These are phyloP conservation scores for Aphaenogaster floridana DNA, from an alignment of 1,140 invertebrate genomes.

Conservation along the genomic window DNA sequence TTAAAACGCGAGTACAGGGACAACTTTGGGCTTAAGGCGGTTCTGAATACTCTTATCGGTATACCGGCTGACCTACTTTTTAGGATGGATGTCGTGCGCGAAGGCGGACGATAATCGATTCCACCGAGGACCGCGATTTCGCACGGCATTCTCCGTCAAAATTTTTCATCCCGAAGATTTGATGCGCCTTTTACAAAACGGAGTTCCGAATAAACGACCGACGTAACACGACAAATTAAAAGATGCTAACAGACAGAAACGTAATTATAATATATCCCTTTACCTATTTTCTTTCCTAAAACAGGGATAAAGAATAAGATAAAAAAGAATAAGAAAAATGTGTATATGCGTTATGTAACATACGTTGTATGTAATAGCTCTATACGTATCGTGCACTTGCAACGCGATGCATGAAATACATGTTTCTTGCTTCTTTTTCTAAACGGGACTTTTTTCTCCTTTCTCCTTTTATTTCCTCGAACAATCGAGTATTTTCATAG, in stretches of 20 bases:
- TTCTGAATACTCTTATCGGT: conserved; percentile 1
- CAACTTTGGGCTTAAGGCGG: conserved; percentile 22
- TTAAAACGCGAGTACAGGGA: conserved; percentile 26
- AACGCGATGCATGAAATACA: neutral
- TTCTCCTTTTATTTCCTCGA: neutral
- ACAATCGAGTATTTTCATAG: neutral
- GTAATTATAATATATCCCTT: neutral
- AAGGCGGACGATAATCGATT: conserved; percentile 44
- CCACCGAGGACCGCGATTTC: conserved; percentile 19
- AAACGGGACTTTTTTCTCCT: neutral
- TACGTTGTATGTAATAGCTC: neutral
- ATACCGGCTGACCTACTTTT: conserved; percentile 52
- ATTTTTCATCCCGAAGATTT: neutral
- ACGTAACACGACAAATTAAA: neutral
- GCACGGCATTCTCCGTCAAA: neutral
- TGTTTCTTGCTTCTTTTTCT: neutral
- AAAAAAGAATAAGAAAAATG: neutral
- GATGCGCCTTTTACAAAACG: neutral
- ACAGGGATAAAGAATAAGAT: neutral
- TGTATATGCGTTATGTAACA: neutral
- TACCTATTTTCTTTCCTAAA: neutral
- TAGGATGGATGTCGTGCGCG: conserved; percentile 20
- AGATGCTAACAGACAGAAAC: neutral
- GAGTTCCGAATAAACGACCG: neutral
- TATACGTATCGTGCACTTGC: neutral